Conservation (phyloP, 2,797 vertebrate species). For the Huso huso region DNA sequence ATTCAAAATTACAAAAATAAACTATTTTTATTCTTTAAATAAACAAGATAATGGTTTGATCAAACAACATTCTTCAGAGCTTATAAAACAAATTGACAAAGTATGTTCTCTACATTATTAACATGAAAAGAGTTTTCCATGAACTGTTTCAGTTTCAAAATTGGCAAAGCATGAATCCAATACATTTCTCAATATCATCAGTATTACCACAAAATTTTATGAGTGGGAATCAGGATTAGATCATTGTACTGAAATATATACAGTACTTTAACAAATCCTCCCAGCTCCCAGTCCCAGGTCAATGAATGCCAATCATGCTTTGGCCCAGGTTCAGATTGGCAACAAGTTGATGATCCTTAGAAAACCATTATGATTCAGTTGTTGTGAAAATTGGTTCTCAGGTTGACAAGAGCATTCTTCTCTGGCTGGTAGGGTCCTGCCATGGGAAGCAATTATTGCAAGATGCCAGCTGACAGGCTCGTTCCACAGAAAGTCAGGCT, state of each 20-base stretch:
- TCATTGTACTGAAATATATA: background rate
- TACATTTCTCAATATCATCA: too few relatives aligned
- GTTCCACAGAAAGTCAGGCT: slow-evolving; percentile 78
- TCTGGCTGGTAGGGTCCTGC: slow-evolving; percentile 81
- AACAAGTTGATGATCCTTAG: slow-evolving; percentile 76
- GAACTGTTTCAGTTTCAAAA: too few relatives aligned
- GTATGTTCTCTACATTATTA: too few relatives aligned
- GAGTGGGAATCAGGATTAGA: background rate
- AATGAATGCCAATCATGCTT: slow-evolving; percentile 84
- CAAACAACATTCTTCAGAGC: too few relatives aligned
- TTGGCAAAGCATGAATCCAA: too few relatives aligned
- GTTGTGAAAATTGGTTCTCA: slow-evolving; percentile 81
- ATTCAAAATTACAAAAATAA: too few relatives aligned
- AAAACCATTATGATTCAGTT: slow-evolving; percentile 84
- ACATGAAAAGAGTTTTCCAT: too few relatives aligned
- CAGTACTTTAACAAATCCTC: slow-evolving; percentile 2
- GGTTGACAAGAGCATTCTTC: slow-evolving; percentile 64
- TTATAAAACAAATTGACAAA: too few relatives aligned
- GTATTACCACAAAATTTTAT: background rate
- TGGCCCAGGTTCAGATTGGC: slow-evolving; percentile 66
- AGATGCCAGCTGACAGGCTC: slow-evolving; percentile 95
- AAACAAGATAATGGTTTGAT: too few relatives aligned
- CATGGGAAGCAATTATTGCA: slow-evolving; percentile 97
- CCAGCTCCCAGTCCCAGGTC: slow-evolving; percentile 61
- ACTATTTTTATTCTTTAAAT: too few relatives aligned